Evolutionary conservation across 2,113 vertebrate genomes (phyloP), one percentile per base, ranked within the genome.

Genomic region (Lipotes vexillifer): DNA sequence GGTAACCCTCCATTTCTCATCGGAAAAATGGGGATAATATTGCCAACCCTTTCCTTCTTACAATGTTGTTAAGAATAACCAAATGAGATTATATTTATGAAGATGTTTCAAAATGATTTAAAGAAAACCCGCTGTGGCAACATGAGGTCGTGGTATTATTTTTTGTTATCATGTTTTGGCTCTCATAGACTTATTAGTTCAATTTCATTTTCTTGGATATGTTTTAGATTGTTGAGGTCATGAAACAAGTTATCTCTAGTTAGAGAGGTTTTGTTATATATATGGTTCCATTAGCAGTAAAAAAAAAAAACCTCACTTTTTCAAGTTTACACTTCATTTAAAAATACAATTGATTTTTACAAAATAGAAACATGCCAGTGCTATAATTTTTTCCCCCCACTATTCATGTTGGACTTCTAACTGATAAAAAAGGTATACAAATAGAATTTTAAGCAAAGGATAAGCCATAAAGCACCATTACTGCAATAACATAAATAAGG

Each of bases 261-360:
- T 93, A 90, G 74, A 88, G 92, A 95, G 86, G 87, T 92, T 89
- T 96, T 97, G 96, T 86, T 97, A 93, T 83, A 94, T 81, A 96
- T 57, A 92, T 0, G 0, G 78, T 94, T 93, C 93, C 87, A 96
- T 96, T 93, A 97, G 83, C 83, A 94, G 66, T 93, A 87, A 94
- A 97, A 97, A 92, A 63, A 63, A 29, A 29, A 14, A 5, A 4
- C 65, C 86, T 97, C 77, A 97, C 90, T 90, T 96, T 97, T 87
- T 88, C 94, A 97, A 92, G 94, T 96, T 95, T 97, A 92, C 96
- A 97, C 78, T 97, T 95, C 90, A 96, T 95, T 98, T 94, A 94
- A 97, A 97, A 97, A 91, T 88, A 92, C 61, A 95, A 96, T 98
- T 88, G 93, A 96, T 92, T 97, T 97, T 95, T 96, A 88, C 66